Evolutionary conservation across 2,797 vertebrate genomes (phyloP), one percentile per base, ranked within the genome.

Genomic region (Sebastes vulpes): DNA sequence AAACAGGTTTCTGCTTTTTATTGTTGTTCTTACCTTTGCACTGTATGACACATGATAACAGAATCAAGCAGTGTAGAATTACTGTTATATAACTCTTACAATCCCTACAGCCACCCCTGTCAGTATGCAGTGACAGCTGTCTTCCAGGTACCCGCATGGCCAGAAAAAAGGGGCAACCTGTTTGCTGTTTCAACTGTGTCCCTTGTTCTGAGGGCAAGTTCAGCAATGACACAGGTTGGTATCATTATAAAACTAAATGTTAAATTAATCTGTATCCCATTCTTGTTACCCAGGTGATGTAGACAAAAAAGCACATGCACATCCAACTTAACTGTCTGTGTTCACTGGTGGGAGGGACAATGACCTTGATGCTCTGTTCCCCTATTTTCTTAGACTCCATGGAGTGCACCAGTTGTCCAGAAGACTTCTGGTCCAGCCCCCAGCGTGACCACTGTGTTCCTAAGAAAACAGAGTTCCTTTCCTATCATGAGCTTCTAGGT

Each of bases 151-250:
- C 90, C 59, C 94, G 94, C 7, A 90, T 89, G 76, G 90, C 92
- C 28, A 75, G 77, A 29, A 85, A 28, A 63, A 93, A 92, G 12
- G 94, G 92, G 3, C 21, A 92, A 4, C 92, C 95, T 6, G 77
- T 89, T 4, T 96, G 95, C 68, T 97, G 96, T 81, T 96, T 96
- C 46, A 92, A 96, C 64, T 96, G 96, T 35, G 65, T 95, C 1
- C 81, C 65, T 18, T 97, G 95, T 69, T 93, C 93, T 20, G 85
- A 92, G 3, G 95, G 96, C 58, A 92, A 93, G 50, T 89, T 96
- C 69, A 95, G 93, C 75, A 96, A 95, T 82, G 54, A 76, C 31
- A 94, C 93, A 65, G 94, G 96, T 96, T 66, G 48, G 91, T 85
- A 35, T 42, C 68, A 59, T 50, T 58, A 2, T 48, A 9, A 20